Evolutionary conservation across 2,113 vertebrate genomes (phyloP).

Genomic region (Pseudonaja textilis): DNA sequence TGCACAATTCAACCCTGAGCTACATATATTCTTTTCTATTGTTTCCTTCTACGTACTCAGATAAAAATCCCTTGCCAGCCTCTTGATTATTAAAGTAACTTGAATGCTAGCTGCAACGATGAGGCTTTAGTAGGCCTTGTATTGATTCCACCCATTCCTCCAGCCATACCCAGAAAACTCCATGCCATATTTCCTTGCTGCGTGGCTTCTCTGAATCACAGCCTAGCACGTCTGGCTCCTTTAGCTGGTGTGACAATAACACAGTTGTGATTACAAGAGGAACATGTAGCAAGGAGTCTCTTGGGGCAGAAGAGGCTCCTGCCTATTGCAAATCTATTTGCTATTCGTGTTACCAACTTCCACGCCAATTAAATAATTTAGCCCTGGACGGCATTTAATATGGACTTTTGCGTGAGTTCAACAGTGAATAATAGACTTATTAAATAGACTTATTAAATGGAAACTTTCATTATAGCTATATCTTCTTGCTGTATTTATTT

Average conservation of each 20-base stretch:
- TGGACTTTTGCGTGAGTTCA: not conserved
- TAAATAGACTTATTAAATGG: not conserved
- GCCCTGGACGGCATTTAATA: not conserved
- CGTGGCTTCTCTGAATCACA: not conserved
- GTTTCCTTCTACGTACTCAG: not conserved
- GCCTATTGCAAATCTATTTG: constrained; percentile 2
- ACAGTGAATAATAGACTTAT: not conserved
- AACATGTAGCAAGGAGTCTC: not conserved
- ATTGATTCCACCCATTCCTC: not conserved
- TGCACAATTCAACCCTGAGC: not conserved
- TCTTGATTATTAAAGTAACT: not conserved
- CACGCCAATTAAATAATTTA: constrained; percentile 31
- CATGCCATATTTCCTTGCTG: not conserved
- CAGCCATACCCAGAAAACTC: not conserved
- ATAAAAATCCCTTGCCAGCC: not conserved
- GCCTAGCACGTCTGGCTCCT: not conserved
- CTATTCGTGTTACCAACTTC: constrained; percentile 12
- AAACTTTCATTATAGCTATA: constrained; percentile 2
- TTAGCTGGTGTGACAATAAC: not conserved
- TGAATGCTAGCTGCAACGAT: not conserved
- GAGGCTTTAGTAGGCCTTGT: not conserved
- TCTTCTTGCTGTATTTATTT: not conserved
- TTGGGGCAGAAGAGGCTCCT: not conserved
- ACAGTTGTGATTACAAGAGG: not conserved
- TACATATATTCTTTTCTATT: not conserved